Base-by-base conservation (phyloP, 2,888 invertebrate genomes). In the Drosophila merina region DNA sequence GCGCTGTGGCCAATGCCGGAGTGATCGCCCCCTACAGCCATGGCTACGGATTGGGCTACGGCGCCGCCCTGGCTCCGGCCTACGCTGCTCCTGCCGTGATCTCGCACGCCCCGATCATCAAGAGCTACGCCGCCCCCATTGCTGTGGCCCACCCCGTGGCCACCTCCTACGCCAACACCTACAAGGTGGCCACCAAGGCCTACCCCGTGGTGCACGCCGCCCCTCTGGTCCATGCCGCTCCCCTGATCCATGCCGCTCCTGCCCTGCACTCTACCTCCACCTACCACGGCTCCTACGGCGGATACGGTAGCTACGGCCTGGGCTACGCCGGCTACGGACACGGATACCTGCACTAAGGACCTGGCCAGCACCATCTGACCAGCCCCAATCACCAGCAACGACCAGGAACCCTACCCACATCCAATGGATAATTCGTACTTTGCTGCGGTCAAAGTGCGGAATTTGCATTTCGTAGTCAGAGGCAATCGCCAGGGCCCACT, bases 1-100 rank as follows among this genome's bases (percentile, higher is more conserved):
- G 92, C 79, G 92, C 92, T 69, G 91, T 90, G 57, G 91, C 90
- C 74, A 92, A 91, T 67, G 92, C 92, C 70, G 92, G 92, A 71
- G 88, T 91, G 57, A 74, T 91, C 38, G 77, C 89, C 2, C 89
- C 89, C 58, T 89, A 90, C 48, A 79, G 87, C 59, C 78, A 86
- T 57, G 84, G 90, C 56, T 75, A 86, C 40, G 76, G 82, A 2
- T 28, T 86, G 63, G 77, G 88, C 44, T 81, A 91, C 83, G 75
- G 90, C 89, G 91, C 77, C 6, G 77, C 79, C 36, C 58, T 80
- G 56, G 90, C 85, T 1, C 79, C 86, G 5, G 79, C 87, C 55
- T 81, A 88, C 51, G 80, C 76, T 70, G 80, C 91, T 14, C 92
- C 91, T 7, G 75, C 89, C 10, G 72, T 89, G 36, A 76, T 78